Base-by-base conservation (phyloP, 2,888 invertebrate species). In the Apomyelois bistriatella region DNA sequence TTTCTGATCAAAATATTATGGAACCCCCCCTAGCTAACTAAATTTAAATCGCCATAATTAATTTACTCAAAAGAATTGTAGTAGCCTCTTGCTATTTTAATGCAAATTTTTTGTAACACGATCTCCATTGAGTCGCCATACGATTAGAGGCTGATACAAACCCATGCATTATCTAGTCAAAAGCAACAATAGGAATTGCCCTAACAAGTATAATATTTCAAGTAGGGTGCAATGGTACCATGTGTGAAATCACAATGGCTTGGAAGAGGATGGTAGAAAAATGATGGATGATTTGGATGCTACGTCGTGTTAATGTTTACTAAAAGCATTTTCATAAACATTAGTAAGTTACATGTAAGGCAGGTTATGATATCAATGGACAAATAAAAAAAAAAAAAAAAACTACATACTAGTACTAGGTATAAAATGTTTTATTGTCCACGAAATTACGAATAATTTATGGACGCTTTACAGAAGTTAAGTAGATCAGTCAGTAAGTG, bases 81-180 rank as follows among this genome's bases (percentile, higher is more conserved):
- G 58, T 62, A 32, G 49, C 54, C 61, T 10, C 32, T 60, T 64
- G 54, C 60, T 62, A 80, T 87, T 87, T 76, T 82, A 66, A 90
- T 90, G 89, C 80, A 84, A 89, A 90, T 89, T 15, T 65, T 59
- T 37, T 71, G 89, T 83, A 88, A 90, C 82, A 82, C 83, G 82
- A 90, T 85, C 79, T 79, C 83, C 69, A 82, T 87, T 85, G 78
- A 79, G 75, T 70, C 65, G 66, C 71, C 64, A 70, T 78, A 85
- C 83, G 86, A 88, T 89, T 87, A 85, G 81, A 72, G 75, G 74
- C 67, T 74, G 75, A 75, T 80, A 87, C 86, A 87, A 85, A 82
- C 88, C 32, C 86, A 82, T 86, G 84, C 84, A 89, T 90, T 90
- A 89, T 90, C 90, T 89, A 85, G 83, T 87, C 82, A 82, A 59